Percentiles rank a stretch among this genome's conserved stretches.
phyloP scores from a whole-genome alignment of 2,888 invertebrate species.

The Magallana nippona region DNA sequence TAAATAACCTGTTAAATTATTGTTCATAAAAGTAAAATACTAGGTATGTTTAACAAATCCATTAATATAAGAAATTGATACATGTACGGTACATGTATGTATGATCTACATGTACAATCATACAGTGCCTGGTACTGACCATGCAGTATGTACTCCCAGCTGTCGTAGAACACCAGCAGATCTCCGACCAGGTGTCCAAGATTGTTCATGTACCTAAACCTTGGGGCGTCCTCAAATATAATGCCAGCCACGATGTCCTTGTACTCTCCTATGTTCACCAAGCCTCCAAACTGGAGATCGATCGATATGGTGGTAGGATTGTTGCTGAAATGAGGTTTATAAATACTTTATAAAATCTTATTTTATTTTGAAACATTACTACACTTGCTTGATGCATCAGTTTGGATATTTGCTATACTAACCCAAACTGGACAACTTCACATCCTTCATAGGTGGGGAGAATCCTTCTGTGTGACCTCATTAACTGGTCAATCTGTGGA shows the following conservation, averaged over 20 bases:
- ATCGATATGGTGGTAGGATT: slow-evolving; percentile 68
- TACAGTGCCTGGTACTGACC: slow-evolving; percentile 24
- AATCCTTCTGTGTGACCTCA: slow-evolving; percentile 54
- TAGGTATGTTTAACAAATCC: too few relatives aligned
- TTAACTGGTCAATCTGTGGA: slow-evolving; percentile 59
- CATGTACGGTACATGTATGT: too few relatives aligned
- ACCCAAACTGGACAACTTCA: slow-evolving; percentile 65
- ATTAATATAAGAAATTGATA: too few relatives aligned
- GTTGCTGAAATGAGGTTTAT: slow-evolving; percentile 54
- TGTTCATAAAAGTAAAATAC: too few relatives aligned
- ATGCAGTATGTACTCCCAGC: slow-evolving; percentile 51
- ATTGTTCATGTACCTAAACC: slow-evolving; percentile 59
- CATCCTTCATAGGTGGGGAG: slow-evolving; percentile 66
- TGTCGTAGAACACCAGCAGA: slow-evolving; percentile 62
- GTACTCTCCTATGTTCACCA: slow-evolving; percentile 54
- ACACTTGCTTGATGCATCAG: too few relatives aligned
- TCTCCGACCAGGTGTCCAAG: slow-evolving; percentile 62
- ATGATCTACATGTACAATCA: too few relatives aligned
- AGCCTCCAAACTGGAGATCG: slow-evolving; percentile 65
- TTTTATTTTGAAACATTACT: too few relatives aligned
- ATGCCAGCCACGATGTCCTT: slow-evolving; percentile 64
- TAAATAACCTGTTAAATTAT: too few relatives aligned
- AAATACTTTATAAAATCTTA: too few relatives aligned
- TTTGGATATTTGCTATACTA: slow-evolving; percentile 40
- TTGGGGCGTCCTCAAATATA: slow-evolving; percentile 67